Percentiles rank a stretch among this genome's conserved stretches.
Evolutionary conservation across 2,113 vertebrate species (phyloP).

Genomic region (Phrynosoma platyrhinos): DNA sequence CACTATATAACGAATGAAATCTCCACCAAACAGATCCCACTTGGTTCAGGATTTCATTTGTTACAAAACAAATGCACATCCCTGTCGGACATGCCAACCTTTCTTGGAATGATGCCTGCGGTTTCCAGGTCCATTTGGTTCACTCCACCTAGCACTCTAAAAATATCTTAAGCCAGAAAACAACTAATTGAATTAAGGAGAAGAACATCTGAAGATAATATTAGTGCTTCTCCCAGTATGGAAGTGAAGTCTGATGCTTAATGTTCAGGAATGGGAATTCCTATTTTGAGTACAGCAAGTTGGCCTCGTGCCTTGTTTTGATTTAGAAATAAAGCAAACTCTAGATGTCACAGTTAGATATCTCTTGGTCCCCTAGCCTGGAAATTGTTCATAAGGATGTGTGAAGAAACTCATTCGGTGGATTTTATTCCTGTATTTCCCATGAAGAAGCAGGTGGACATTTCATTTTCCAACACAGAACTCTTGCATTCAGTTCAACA

Average conservation of each 20-base stretch:
- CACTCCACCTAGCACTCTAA: constrained; percentile 1
- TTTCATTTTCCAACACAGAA: no score
- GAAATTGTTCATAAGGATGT: background rate
- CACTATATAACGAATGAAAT: background rate
- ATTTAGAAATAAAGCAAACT: constrained; percentile 26
- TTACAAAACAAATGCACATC: background rate
- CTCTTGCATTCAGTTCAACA: no score
- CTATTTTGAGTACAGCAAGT: constrained; percentile 25
- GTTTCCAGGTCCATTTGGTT: background rate
- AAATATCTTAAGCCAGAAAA: constrained; percentile 13
- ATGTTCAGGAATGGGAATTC: constrained; percentile 28
- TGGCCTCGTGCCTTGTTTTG: constrained; percentile 17
- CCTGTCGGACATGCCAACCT: background rate
- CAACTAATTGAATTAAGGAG: constrained; percentile 1
- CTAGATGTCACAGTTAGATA: background rate
- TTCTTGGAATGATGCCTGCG: background rate
- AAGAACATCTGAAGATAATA: constrained; percentile 35
- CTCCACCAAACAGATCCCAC: background rate
- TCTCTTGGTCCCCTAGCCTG: background rate
- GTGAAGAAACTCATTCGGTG: background rate
- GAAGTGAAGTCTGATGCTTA: constrained; percentile 18
- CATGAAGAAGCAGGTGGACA: no score
- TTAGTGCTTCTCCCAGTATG: constrained; percentile 31
- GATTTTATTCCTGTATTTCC: background rate
- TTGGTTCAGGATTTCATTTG: background rate